A percentile compares a stretch with the other conserved stretches of the same genome.
These are phyloP conservation scores for Alcis repandata DNA, from an alignment of 2,888 invertebrate species.

Conservation along the genomic window DNA sequence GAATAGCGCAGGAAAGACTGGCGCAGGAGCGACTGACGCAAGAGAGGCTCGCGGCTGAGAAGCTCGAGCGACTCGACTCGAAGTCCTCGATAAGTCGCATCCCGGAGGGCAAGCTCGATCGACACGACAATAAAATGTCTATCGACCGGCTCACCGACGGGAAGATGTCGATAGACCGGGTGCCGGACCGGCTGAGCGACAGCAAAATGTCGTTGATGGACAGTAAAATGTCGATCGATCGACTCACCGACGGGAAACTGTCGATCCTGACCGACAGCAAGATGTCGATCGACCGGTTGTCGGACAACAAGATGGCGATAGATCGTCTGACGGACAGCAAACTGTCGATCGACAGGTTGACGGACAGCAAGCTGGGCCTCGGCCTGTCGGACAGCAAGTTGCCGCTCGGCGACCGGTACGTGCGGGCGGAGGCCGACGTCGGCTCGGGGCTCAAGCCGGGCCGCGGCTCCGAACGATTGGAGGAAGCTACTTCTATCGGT, in stretches of 20 bases:
- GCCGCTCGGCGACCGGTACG: conserved; percentile 60
- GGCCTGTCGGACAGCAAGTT: conserved; percentile 60
- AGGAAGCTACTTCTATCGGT: conserved; percentile 74
- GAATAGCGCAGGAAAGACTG: conserved; percentile 15
- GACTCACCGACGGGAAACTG: conserved; percentile 46
- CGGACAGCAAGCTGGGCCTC: conserved; percentile 42
- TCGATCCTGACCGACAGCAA: conserved; percentile 25
- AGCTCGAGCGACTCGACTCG: conserved; percentile 22
- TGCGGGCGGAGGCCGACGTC: conserved; percentile 79
- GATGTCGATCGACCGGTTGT: conserved; percentile 37
- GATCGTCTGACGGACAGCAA: conserved; percentile 62
- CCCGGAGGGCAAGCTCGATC: conserved; percentile 41
- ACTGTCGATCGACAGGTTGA: conserved; percentile 46
- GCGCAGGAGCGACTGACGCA: conserved; percentile 9
- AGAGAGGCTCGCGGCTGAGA: conserved; percentile 22
- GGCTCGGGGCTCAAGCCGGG: conserved; percentile 73
- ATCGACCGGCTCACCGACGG: conserved; percentile 25
- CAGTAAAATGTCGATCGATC: conserved; percentile 45
- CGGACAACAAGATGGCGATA: conserved; percentile 52
- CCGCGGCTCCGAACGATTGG: conserved; percentile 70
- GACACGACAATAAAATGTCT: conserved; percentile 46
- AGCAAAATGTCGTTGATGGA: conserved; percentile 31
- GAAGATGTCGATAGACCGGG: conserved; percentile 23
- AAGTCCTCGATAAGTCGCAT: conserved; percentile 24
- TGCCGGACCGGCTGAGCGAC: conserved; percentile 39